A percentile compares a stretch with the other conserved stretches of the same genome.
Conservation (phyloP, 2,888 invertebrate species). For the Fissipunctia ypsillon region DNA sequence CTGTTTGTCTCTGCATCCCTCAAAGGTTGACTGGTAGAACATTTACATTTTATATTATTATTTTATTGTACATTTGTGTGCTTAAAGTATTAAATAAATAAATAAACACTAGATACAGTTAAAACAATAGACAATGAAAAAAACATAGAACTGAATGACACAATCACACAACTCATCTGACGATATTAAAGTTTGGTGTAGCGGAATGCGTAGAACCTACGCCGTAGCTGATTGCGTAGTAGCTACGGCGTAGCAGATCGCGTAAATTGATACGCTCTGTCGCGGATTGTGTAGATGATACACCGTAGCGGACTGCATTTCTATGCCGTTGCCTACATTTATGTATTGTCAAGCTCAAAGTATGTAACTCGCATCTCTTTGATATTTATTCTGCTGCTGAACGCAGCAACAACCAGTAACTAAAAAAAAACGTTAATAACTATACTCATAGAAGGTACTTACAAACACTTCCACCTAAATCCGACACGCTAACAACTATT, state of each 20-base stretch:
- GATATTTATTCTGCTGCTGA: not conserved
- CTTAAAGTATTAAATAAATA: too few species aligned
- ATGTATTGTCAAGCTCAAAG: not conserved
- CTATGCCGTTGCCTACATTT: not conserved
- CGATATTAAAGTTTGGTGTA: not conserved
- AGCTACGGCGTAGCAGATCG: not conserved
- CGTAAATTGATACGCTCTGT: not conserved
- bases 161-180: not conserved
- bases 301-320: not conserved
- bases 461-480: not conserved
- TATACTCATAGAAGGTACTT: too few species aligned
- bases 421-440: not conserved
- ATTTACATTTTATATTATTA: too few species aligned
- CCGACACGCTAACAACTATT: not conserved
- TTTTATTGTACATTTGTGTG: too few species aligned
- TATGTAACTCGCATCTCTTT: not conserved
- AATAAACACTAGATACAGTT: not conserved
- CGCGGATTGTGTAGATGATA: not conserved
- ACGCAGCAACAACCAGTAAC: not conserved
- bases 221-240: not conserved
- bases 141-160: not conserved
- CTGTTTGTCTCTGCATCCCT: too few species aligned
- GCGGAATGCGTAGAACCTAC: not conserved
- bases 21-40: too few species aligned
- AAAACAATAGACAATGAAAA: too few species aligned